A percentile compares a stretch with the other conserved stretches of the same genome.
These are phyloP conservation scores for Salvelinus alpinus DNA, from an alignment of 2,113 vertebrate species.

Conservation along the genomic window DNA sequence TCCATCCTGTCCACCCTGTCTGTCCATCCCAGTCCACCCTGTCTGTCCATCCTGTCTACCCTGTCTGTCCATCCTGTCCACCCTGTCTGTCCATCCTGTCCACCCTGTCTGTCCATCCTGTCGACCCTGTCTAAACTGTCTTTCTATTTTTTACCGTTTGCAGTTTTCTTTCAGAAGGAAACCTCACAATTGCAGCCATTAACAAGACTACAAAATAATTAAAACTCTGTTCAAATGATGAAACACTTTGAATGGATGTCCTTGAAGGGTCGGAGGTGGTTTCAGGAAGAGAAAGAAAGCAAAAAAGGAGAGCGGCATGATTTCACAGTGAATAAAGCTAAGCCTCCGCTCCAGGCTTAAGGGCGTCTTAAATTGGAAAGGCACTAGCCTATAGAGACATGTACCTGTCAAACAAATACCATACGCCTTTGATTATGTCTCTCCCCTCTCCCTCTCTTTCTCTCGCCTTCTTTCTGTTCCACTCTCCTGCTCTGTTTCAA, in stretches of 20 bases:
- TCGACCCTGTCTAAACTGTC: too few relatives aligned
- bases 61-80: too few relatives aligned
- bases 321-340: constrained; percentile 64
- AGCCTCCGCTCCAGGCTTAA: constrained; percentile 65
- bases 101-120: too few relatives aligned
- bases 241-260: constrained; percentile 69
- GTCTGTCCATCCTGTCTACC: too few relatives aligned
- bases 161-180: constrained; percentile 53
- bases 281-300: constrained; percentile 39
- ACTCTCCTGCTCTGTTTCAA: constrained; percentile 20
- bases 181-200: constrained; percentile 44
- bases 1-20: too few relatives aligned
- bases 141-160: constrained; percentile 48
- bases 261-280: constrained; percentile 66
- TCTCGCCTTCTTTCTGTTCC: constrained; percentile 25
- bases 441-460: constrained; percentile 7
- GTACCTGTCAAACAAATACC: constrained; percentile 72
- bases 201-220: constrained; percentile 67
- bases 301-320: neutral
- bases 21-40: too few relatives aligned
- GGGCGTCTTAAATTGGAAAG: constrained; percentile 70
- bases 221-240: constrained; percentile 70
- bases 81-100: too few relatives aligned
- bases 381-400: constrained; percentile 66
- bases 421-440: constrained; percentile 51